Evolutionary conservation across 2,797 vertebrate genomes (phyloP), one percentile per base, ranked within the genome.

Genomic region (Lepus townsendii): DNA sequence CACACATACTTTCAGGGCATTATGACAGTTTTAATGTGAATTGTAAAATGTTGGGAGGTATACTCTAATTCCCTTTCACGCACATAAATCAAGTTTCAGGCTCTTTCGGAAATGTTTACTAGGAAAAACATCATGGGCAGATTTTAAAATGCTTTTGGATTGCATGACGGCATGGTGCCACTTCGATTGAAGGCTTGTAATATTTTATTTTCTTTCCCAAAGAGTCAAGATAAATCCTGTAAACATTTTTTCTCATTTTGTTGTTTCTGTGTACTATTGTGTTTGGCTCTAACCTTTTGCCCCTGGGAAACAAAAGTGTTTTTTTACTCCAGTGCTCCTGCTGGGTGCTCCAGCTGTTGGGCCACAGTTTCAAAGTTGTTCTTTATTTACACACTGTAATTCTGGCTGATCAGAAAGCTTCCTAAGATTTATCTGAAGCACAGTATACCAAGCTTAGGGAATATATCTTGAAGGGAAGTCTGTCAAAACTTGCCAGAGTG

Each of bases 171-270:
- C 95, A 77, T 96, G 96, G 96, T 95, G 96, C 97, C 94, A 69
- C 80, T 96, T 97, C 76, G 24, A 88, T 80, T 83, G 97, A 96
- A 96, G 92, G 96, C 95, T 95, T 96, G 92, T 95, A 97, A 96
- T 95, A 94, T 95, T 97, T 97, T 97, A 92, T 96, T 97, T 97
- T 97, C 96, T 90, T 94, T 96, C 83, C 86, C 82, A 94, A 97
- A 96, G 95, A 95, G 90, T 95, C 95, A 77, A 77, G 96, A 95
- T 96, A 96, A 97, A 96, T 88, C 95, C 95, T 97, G 95, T 94
- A 96, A 97, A 96, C 86, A 83, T 91, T 97, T 96, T 94, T 84
- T 86, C 93, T 96, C 71, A 12, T 94, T 96, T 96, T 95, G 96
- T 94, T 94, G 95, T 96, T 96, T 92, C 84, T 90, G 71, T 91